These are phyloP conservation scores for Idris sp. DNA, from an alignment of 1,140 invertebrate species.

Conservation along the genomic window DNA sequence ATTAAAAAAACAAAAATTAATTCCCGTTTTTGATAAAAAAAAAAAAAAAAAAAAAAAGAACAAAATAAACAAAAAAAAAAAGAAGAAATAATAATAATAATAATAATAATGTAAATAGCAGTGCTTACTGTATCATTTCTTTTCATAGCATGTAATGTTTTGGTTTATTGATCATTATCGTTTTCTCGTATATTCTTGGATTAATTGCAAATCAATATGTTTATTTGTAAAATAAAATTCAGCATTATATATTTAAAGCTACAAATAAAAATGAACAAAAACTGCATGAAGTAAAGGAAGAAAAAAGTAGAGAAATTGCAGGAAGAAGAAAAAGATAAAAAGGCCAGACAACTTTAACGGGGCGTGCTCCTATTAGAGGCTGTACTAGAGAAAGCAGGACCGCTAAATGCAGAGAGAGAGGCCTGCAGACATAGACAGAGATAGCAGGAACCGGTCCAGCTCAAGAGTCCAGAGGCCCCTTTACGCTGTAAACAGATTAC, in stretches of 20 bases:
- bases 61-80: no score
- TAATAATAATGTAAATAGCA: no score
- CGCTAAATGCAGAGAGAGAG: conserved; percentile 45
- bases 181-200: no score
- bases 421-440: conserved; percentile 25
- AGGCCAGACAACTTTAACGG: conserved; percentile 53
- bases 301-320: conserved; percentile 38
- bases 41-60: no score
- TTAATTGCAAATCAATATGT: no score
- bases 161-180: no score
- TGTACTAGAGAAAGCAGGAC: conserved; percentile 65
- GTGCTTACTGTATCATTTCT: no score
- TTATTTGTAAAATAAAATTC: conserved; percentile 12
- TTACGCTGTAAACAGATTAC: conserved; percentile 65
- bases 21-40: no score
- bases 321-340: conserved; percentile 28
- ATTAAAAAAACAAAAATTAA: no score
- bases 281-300: conserved; percentile 14
- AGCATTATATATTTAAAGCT: conserved; percentile 5
- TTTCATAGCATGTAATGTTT: no score
- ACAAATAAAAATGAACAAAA: conserved; percentile 18
- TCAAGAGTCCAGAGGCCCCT: conserved; percentile 46
- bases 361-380: conserved; percentile 61
- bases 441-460: conserved; percentile 59
- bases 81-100: no score